phyloP scores from a whole-genome alignment of 2,888 invertebrate species.

The Rhogogaster chlorosoma region DNA sequence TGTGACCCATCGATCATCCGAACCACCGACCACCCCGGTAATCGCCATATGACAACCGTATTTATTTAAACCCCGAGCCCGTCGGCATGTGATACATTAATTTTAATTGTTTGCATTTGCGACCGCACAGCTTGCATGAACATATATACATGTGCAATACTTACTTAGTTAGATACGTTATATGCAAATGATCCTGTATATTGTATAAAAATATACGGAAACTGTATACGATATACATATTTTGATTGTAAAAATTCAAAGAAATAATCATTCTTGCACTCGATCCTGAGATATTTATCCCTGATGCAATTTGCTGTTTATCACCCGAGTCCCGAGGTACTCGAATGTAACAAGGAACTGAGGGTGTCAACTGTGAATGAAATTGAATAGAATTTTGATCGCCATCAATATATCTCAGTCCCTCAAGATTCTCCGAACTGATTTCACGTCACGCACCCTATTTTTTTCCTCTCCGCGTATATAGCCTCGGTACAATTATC shows the following conservation, averaged over 20 bases:
- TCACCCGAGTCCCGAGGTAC: background rate
- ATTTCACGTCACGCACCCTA: constrained; percentile 11
- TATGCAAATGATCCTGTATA: background rate
- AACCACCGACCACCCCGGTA: constrained; percentile 73
- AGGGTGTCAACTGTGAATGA: background rate
- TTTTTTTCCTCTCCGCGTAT: background rate
- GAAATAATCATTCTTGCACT: background rate
- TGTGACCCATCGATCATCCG: constrained; percentile 76
- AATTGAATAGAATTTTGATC: constrained; percentile 19
- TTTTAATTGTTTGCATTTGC: constrained; percentile 71
- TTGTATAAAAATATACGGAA: background rate
- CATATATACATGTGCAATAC: background rate
- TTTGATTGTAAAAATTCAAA: background rate
- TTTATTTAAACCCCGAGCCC: constrained; percentile 73
- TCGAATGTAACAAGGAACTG: constrained; percentile 4
- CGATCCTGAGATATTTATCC: background rate
- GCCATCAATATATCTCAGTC: background rate
- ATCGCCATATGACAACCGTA: constrained; percentile 77
- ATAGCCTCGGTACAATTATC: background rate
- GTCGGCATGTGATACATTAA: constrained; percentile 71
- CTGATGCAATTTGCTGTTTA: constrained; percentile 24
- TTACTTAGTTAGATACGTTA: background rate
- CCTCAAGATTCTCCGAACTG: constrained; percentile 6
- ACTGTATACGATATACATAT: background rate
- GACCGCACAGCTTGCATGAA: constrained; percentile 46